Evolutionary conservation across 2,113 vertebrate species (phyloP).

Genomic region (Cygnus buccinator): DNA sequence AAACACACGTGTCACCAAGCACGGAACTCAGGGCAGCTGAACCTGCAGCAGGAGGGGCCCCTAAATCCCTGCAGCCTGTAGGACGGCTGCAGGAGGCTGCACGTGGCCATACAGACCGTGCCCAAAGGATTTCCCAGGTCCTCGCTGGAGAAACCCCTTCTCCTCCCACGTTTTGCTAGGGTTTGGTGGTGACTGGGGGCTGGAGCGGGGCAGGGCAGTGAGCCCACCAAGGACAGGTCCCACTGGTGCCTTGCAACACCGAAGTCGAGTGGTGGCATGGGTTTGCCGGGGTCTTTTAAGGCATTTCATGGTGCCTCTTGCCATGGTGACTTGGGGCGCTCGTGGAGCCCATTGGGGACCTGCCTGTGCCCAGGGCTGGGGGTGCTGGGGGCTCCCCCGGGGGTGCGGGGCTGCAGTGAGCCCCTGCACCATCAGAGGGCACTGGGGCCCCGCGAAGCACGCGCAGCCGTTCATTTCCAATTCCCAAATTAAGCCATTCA

Average conservation of each 20-base stretch:
- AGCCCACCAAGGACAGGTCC: neutral
- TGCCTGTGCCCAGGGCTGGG: neutral
- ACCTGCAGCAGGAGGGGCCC: neutral
- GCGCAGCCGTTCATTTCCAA: neutral
- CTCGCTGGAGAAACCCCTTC: rapidly evolving
- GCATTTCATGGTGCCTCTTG: neutral
- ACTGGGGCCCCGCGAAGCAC: neutral
- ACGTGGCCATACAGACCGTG: rapidly evolving
- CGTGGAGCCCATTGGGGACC: neutral
- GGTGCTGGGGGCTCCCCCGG: no score
- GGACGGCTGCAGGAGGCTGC: neutral
- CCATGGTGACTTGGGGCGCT: neutral
- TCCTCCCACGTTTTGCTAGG: neutral
- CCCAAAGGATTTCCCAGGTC: neutral
- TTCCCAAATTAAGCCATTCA: neutral
- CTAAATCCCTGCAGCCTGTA: neutral
- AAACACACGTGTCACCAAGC: neutral
- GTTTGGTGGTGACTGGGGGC: neutral
- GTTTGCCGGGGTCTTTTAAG: neutral
- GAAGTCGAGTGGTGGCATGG: no score
- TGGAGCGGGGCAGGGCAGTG: neutral
- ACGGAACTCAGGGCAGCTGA: neutral
- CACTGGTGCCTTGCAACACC: rapidly evolving
- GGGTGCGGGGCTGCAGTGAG: neutral
- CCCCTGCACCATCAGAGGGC: neutral